Percentiles rank a stretch among this genome's conserved stretches.
phyloP scores from a whole-genome alignment of 2,888 invertebrate genomes.

The Melanostoma mellinum region DNA sequence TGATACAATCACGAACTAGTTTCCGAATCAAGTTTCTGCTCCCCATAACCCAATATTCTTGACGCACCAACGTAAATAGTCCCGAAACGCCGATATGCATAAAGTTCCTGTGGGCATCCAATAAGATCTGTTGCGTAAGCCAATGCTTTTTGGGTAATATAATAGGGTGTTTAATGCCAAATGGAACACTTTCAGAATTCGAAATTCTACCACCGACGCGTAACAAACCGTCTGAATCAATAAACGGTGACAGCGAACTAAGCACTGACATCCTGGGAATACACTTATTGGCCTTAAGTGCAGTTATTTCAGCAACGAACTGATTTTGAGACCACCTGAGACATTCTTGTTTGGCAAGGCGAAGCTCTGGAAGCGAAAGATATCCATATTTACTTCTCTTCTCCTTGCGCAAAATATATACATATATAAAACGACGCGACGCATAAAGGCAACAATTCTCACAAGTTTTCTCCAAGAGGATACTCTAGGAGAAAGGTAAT shows the following conservation, averaged over 20 bases:
- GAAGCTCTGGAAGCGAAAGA: conserved; percentile 4
- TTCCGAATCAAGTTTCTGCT: not conserved
- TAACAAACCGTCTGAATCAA: conserved; percentile 56
- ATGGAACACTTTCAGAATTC: conserved; percentile 50
- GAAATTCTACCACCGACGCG: conserved; percentile 66
- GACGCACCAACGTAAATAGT: conserved; percentile 1
- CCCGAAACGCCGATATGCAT: not conserved
- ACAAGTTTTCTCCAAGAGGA: not conserved
- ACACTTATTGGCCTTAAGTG: conserved; percentile 43
- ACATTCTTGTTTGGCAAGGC: conserved; percentile 9
- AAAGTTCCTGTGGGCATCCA: conserved; percentile 38
- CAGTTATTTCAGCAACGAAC: not conserved
- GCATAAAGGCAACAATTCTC: not conserved
- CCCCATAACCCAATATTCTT: conserved; percentile 6
- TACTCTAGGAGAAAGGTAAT: not conserved
- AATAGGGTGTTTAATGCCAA: conserved; percentile 64
- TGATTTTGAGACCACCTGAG: conserved; percentile 1
- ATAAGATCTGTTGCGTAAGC: conserved; percentile 46
- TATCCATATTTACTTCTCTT: not conserved
- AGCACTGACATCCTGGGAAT: conserved; percentile 23
- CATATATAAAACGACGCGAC: too few relatives aligned
- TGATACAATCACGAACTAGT: not conserved
- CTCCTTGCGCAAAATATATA: not conserved
- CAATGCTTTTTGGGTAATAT: conserved; percentile 62
- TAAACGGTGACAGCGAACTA: conserved; percentile 52